Conservation (phyloP, 1,140 invertebrate species). For the Tetranychus cinnabarinus region DNA sequence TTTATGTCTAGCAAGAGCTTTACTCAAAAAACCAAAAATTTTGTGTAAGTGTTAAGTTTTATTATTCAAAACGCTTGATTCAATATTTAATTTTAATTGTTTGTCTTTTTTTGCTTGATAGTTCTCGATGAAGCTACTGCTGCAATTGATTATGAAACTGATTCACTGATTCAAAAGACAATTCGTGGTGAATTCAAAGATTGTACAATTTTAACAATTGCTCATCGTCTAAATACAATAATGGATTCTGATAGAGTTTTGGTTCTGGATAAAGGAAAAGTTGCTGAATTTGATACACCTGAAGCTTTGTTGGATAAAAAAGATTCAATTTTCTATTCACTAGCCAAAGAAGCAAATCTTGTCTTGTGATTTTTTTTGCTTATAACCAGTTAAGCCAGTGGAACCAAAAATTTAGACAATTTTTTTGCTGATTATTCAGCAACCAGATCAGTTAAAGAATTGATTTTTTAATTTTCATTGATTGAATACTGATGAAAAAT, state of each 20-base stretch:
- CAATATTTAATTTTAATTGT: not conserved
- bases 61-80: constrained; percentile 1
- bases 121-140: constrained; percentile 23
- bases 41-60: constrained; percentile 21
- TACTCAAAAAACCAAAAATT: constrained; percentile 1
- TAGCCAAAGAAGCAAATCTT: constrained; percentile 69
- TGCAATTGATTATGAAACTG: constrained; percentile 21
- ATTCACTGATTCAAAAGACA: constrained; percentile 22
- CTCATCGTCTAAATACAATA: constrained; percentile 24
- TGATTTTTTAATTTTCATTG: no score
- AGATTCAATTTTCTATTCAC: constrained; percentile 58
- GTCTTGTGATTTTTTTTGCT: not conserved
- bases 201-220: constrained; percentile 24
- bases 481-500: no score
- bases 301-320: constrained; percentile 42
- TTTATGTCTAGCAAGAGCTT: constrained; percentile 36
- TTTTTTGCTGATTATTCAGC: no score
- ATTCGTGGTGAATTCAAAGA: constrained; percentile 21
- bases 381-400: no score
- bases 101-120: not conserved
- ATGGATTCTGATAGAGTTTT: constrained; percentile 18
- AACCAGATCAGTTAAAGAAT: no score
- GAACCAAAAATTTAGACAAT: no score
- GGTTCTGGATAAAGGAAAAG: constrained; percentile 16
- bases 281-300: constrained; percentile 53